These are phyloP conservation scores for Alaudala cheleensis DNA, from an alignment of 2,113 vertebrate genomes.

Conservation along the genomic window DNA sequence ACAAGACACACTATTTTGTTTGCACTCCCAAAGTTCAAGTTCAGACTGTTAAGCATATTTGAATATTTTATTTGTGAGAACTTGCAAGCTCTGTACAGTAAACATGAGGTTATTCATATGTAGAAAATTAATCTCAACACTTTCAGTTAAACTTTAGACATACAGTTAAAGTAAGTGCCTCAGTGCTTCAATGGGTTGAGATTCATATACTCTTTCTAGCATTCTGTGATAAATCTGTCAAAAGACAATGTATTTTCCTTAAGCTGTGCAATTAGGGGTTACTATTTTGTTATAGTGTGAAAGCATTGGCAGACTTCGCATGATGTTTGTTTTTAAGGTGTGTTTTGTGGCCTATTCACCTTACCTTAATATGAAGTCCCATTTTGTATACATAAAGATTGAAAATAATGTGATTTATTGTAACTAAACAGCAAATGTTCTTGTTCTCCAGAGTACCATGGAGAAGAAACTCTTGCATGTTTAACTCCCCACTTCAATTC, in stretches of 20 bases:
- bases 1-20: neutral
- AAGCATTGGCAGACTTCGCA: neutral
- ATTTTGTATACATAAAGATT: neutral
- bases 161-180: neutral
- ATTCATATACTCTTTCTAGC: neutral
- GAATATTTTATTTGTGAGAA: neutral
- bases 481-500: neutral
- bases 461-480: neutral
- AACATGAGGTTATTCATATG: neutral
- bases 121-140: neutral
- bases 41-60: neutral
- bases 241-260: neutral
- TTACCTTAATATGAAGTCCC: neutral
- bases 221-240: neutral
- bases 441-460: neutral
- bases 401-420: neutral
- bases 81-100: accelerated
- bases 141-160: neutral
- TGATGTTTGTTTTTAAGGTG: neutral
- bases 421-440: neutral
- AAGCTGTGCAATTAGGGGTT: neutral
- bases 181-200: neutral
- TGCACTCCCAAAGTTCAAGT: neutral
- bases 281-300: neutral
- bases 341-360: neutral